Evolutionary conservation across 2,888 invertebrate species (phyloP).

Genomic region (Pseudeuparius sepicola): DNA sequence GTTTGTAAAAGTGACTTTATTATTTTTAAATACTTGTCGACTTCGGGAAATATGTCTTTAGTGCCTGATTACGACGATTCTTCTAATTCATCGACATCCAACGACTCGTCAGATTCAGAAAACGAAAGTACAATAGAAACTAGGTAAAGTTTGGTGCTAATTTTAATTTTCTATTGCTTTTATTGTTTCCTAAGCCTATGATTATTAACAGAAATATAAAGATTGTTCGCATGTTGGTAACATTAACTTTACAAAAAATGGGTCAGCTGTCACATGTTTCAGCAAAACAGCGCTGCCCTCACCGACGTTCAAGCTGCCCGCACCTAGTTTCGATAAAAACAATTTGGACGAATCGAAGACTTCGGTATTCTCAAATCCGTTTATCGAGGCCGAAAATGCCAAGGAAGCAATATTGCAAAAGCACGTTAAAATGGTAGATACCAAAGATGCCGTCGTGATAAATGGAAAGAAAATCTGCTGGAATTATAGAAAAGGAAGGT

Average conservation of each 20-base stretch:
- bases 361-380: constrained; percentile 85
- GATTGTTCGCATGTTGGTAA: constrained; percentile 16
- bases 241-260: constrained; percentile 32
- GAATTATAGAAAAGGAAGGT: constrained; percentile 77
- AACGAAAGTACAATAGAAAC: constrained; percentile 14
- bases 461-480: constrained; percentile 87
- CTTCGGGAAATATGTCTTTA: constrained; percentile 40
- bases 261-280: constrained; percentile 37
- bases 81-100: constrained; percentile 29
- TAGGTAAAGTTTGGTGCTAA: no score
- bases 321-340: constrained; percentile 50
- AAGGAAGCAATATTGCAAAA: constrained; percentile 72
- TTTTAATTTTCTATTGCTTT: no score
- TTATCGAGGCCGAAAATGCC: constrained; percentile 73
- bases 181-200: no score
- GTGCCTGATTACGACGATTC: constrained; percentile 56
- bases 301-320: constrained; percentile 45
- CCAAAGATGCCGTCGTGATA: constrained; percentile 58
- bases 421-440: constrained; percentile 84
- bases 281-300: constrained; percentile 26
- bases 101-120: constrained; percentile 12
- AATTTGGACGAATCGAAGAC: constrained; percentile 11
- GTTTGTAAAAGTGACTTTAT: neutral
- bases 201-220: no score
- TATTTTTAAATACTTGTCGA: neutral